phyloP scores from a whole-genome alignment of 2,888 invertebrate species.

The Leptopilina drosophilae region DNA sequence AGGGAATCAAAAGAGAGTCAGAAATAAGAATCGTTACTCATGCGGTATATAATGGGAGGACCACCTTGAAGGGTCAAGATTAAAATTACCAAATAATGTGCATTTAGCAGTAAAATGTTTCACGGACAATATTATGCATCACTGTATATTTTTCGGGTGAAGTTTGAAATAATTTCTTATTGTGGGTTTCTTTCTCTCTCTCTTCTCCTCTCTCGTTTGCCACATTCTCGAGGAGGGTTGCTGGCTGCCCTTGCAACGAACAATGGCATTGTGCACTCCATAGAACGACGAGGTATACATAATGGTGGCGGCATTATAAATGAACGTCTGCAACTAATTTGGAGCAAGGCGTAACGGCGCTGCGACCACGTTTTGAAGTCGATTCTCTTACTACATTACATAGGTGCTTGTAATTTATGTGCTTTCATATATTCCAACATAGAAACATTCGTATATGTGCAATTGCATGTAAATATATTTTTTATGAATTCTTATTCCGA shows the following conservation, averaged over 20 bases:
- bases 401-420: not conserved
- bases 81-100: slow-evolving; percentile 57
- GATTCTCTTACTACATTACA: slow-evolving; percentile 37
- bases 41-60: slow-evolving; percentile 50
- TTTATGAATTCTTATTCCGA: too few species aligned
- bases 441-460: not conserved
- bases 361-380: slow-evolving; percentile 44
- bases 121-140: slow-evolving; percentile 65
- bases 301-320: slow-evolving; percentile 72
- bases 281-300: slow-evolving; percentile 55
- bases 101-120: slow-evolving; percentile 64
- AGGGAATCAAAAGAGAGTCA: slow-evolving; percentile 9
- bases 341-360: slow-evolving; percentile 58
- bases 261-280: slow-evolving; percentile 67
- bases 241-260: slow-evolving; percentile 51
- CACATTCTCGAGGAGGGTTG: slow-evolving; percentile 42
- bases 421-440: not conserved
- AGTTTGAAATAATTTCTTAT: slow-evolving; percentile 51
- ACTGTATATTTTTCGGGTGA: slow-evolving; percentile 50
- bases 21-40: slow-evolving; percentile 38
- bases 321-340: slow-evolving; percentile 74
- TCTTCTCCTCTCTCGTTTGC: too few species aligned
- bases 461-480: not conserved
- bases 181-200: slow-evolving; percentile 11
- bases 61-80: slow-evolving; percentile 59